Base-by-base conservation (phyloP, 2,888 invertebrate genomes). In the Nycteola revayana region DNA sequence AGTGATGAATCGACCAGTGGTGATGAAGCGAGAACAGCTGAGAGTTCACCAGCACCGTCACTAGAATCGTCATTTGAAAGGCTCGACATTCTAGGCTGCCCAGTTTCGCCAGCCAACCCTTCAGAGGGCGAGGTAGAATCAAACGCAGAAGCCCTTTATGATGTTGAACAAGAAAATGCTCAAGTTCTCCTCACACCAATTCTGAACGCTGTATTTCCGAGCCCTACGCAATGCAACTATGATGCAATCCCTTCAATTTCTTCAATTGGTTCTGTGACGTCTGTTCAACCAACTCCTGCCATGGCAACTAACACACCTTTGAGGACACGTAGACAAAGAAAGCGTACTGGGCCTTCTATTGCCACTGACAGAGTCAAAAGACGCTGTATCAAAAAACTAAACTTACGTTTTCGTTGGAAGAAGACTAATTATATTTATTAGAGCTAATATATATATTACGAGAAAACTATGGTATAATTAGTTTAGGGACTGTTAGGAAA, bases 401-500 rank as follows among this genome's bases (percentile, higher is more conserved):
- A 24, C 22, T 33, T 27, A n/a, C n/a, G 3, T 9, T 23, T 33
- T 10, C 28, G 9, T 7, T 25, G 34, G 34, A 28, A 34, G 18
- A 28, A 34, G 7, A 20, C 7, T 28, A 18, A 5, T 28, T 28
- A 3, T 18, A 18, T 9, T 20, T 20, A 1, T 9, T 28, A 1
- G 28, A 28, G 17, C 20, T 28, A 20, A 10, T 20, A 7, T 9
- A 18, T 10, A 5, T 17, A 7, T 20, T 28, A n/a, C 18, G 28
- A 9, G 17, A 20, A 9, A 10, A 34, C 1, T 27, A 22, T 9
- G 20, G 27, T 28, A 24, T 27, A 28, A 37, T 35, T 25, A 36
- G 36, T 9, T 33, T 43, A n/a, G 43, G 35, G 14, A 51, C 42
- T 20, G 33, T 44, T 17, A 39, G 38, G 10, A 17, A 35, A 25